Base-by-base conservation (phyloP, 2,113 vertebrate species). In the Peromyscus polionotus region DNA sequence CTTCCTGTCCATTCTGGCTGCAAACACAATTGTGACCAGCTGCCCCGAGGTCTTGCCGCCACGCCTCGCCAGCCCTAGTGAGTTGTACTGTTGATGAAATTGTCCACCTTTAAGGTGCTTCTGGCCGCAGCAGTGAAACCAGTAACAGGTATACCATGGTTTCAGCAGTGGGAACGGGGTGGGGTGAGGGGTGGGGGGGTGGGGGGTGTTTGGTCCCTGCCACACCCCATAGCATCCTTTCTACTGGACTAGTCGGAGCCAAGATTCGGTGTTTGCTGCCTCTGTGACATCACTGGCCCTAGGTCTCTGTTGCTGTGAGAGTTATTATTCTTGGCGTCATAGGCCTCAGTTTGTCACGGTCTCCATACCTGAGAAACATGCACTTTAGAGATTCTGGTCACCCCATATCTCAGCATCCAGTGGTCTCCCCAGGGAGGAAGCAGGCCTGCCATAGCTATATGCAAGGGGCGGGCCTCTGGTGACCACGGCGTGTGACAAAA, bases 291-390 rank as follows among this genome's bases (percentile, higher is more conserved):
- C 61, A 4, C 61, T 6, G 45, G n/a, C 36, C 31, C 0, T 0
- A 1, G 13, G 79, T 22, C 42, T n/a, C 28, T 9, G 2, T 16
- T 3, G 39, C 33, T 12, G 5, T 19, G 45, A 5, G 26, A 13
- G 17, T 48, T 45, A 5, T 31, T 5, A 7, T 4, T 9, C 33
- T 36, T 8, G 63, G 76, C 22, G 36, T 36, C 0, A 6, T 0
- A 39, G 48, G 12, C n/a, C 20, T 20, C 57, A 1, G 68, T 0
- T 4, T 26, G 42, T 0, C 7, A 19, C 0, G 0, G 36, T 22
- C 24, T 39, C 75, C 48, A 8, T 28, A 31, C 51, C 20, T 7
- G n/a, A 2, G 26, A 88, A 8, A 45, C 5, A 63, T 31, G 26
- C 7, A 8, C 33, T 26, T 19, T 9, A 48, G 20, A 45, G 79